Evolutionary conservation across 1,140 invertebrate genomes (phyloP), one percentile per base, ranked within the genome.

Genomic region (Drosophila yakuba): DNA sequence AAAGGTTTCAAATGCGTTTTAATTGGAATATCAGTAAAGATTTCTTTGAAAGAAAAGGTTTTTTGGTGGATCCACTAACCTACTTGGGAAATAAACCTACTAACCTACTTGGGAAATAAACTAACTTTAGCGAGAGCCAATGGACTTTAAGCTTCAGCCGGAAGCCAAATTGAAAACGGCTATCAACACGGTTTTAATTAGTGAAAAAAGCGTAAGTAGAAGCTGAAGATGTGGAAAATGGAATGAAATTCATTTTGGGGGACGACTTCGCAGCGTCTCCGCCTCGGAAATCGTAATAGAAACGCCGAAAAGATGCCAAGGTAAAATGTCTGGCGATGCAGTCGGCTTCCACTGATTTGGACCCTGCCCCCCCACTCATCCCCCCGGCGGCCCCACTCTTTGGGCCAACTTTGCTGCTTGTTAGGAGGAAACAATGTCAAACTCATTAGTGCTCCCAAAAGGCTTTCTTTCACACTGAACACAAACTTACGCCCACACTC

Each of bases 361-460:
- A n/a, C 52, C 44, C 45, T 14, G 1, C 15, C 45, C 36, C 45
- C 36, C 23, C 23, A 8, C 39, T 3, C 36, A 17, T 17, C 2
- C 43, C 36, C 43, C 35, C 20, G 6, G 32, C 7, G 32, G 32
- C 32, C 32, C 7, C 32, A 3, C 25, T 23, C 59, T 25, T 45
- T 74, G 60, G 59, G 39, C 79, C 68, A 84, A 88, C 75, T 88
- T 89, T 83, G 80, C 52, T 74, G 84, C 83, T 88, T 88, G 83
- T 88, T 88, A 84, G 84, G 76, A 80, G 84, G 85, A 89, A 89
- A 89, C 84, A 89, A 89, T 89, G 84, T 89, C 84, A 89, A 89
- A 89, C 84, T 89, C 84, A 89, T 89, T 89, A 89, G 84, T 89
- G 84, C 85, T 89, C 84, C 84, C 84, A 89, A 89, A 89, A 90